Base-by-base conservation (phyloP, 2,113 vertebrate species). In the Gallinago media region DNA sequence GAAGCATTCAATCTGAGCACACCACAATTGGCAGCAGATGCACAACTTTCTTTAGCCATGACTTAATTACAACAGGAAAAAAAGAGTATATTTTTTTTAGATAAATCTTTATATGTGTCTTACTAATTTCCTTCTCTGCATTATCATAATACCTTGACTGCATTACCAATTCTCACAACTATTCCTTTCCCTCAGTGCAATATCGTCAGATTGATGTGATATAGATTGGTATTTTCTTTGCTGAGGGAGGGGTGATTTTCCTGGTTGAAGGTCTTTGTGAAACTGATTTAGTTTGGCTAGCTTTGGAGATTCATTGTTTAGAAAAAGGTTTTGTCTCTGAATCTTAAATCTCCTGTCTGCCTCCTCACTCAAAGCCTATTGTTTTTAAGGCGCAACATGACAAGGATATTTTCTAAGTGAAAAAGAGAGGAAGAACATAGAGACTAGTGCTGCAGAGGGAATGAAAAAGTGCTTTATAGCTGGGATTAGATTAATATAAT, bases 351-450 rank as follows among this genome's bases (percentile, higher is more conserved):
- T 83, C 8, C 8, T 31, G 5, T 38, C 67, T 38, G 12, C 15
- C 7, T 61, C 21, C n/a, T 36, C 11, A 59, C 42, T 71, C 73
- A 55, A 75, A 78, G 6, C 0, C 3, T 62, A 4, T 32, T 42
- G 8, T n/a, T 92, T 82, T 79, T 85, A 85, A 85, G 7, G 18
- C 5, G 38, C 27, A 77, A 26, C 7, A 50, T 9, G 15, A 17
- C 8, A 25, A 3, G 5, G 4, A 19, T 68, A 79, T 68, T 85
- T 89, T 75, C 29, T 50, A 75, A 82, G 26, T 15, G 46, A 26
- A 44, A 63, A 62, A 49, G 9, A 6, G 0, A 46, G 15, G 32
- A 68, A 55, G 26, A 17, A 42, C 0, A 0, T 14, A 31, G 3
- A 63, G 3, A 8, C 34, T 52, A 14, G n/a, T 22, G 7, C 13